These are phyloP conservation scores for Crossoptilon crossoptilon DNA, from an alignment of 2,797 vertebrate genomes.

Conservation along the genomic window DNA sequence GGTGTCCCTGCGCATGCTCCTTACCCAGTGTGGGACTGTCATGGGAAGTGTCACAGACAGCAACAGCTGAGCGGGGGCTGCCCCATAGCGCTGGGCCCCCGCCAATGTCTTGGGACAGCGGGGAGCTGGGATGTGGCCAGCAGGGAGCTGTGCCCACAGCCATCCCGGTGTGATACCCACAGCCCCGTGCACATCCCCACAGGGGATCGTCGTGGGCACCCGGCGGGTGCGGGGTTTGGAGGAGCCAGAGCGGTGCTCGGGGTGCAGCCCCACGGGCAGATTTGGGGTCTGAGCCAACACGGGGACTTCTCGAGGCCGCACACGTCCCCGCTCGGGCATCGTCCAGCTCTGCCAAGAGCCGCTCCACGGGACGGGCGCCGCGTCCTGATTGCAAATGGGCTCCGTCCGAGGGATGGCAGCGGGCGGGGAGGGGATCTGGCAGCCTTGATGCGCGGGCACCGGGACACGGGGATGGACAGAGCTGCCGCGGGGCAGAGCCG, in stretches of 20 bases:
- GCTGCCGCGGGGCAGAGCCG: background rate
- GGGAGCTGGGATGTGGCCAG: background rate
- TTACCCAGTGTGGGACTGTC: background rate
- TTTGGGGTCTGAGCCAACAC: accelerated
- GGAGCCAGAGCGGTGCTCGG: background rate
- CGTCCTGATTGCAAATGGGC: background rate
- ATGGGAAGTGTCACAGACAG: conserved; percentile 27
- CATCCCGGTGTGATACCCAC: background rate
- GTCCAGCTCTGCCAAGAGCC: accelerated
- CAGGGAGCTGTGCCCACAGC: accelerated
- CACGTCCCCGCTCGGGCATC: accelerated
- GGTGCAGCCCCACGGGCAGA: background rate
- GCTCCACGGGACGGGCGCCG: background rate
- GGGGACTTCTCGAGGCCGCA: accelerated
- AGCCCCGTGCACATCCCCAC: accelerated
- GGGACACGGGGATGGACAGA: accelerated
- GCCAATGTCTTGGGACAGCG: background rate
- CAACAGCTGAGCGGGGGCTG: conserved; percentile 44
- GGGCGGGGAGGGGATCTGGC: background rate
- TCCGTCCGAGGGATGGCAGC: background rate
- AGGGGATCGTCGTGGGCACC: accelerated
- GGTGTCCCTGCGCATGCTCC: background rate
- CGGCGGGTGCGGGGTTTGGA: accelerated
- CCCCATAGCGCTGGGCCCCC: background rate
- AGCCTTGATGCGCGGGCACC: accelerated